phyloP scores from a whole-genome alignment of 2,797 vertebrate species.

The Novumbra hubbsi region DNA sequence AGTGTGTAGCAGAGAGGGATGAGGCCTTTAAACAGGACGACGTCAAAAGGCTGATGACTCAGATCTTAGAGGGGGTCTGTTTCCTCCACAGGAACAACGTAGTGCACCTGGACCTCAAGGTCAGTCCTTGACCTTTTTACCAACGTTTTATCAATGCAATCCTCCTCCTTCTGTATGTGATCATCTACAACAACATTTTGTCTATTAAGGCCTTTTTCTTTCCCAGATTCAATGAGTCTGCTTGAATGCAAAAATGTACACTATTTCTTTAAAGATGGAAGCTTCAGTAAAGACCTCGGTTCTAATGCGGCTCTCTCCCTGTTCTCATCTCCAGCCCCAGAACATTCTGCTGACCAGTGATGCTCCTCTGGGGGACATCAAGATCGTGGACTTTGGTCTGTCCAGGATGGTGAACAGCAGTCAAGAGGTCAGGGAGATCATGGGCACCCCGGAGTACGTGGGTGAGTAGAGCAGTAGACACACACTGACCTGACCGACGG shows the following conservation, averaged over 20 bases:
- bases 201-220: not conserved
- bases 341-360: constrained; percentile 88
- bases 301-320: not conserved
- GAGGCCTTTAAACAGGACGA: constrained; percentile 87
- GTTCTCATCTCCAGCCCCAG: constrained; percentile 77
- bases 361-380: constrained; percentile 84
- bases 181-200: not conserved
- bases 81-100: constrained; percentile 85
- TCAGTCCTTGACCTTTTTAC: constrained; percentile 40
- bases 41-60: constrained; percentile 88
- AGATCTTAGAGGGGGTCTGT: constrained; percentile 86
- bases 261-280: not conserved
- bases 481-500: not conserved
- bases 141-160: not conserved
- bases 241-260: not conserved
- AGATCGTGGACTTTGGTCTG: constrained; percentile 92
- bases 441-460: constrained; percentile 93
- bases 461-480: constrained; percentile 74
- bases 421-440: constrained; percentile 90
- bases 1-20: constrained; percentile 86
- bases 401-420: constrained; percentile 86
- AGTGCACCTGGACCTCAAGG: constrained; percentile 92
- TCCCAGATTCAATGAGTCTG: not conserved
- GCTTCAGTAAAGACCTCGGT: not conserved
- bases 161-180: not conserved